Evolutionary conservation across 2,113 vertebrate genomes (phyloP), one percentile per base, ranked within the genome.

Genomic region (Nesoenas mayeri): DNA sequence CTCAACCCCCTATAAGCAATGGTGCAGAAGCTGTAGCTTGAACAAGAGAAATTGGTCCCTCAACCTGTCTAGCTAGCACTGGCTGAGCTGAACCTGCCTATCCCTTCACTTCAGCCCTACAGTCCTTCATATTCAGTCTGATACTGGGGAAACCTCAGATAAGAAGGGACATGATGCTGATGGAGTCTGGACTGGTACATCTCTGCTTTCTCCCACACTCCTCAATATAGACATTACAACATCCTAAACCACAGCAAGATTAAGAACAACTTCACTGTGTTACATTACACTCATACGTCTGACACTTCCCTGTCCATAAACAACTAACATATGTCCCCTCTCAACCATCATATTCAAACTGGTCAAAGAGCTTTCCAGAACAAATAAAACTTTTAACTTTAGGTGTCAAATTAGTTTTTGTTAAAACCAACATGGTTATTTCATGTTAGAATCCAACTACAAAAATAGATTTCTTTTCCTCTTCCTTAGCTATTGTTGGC

Each of bases 401-500:
- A 89, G 40, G 44, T 12, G 5, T 15, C 7, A 12, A 85, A 64
- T 77, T 83, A 85, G 47, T 88, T 95, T 88, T 58, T 50, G 17
- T 66, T 83, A 66, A 77, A 79, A 65, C 19, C 75, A 88, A 65
- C 6, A 73, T 56, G 29, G 84, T 85, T 85, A 80, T 40, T 38
- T 89, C 32, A 64, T 6, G 10, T 64, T 54, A 83, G 42, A 95
- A 71, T 57, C 20, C 66, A 92, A 69, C 18, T 50, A 88, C 42
- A 88, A 86, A 94, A 96, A 80, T 84, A 85, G 88, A 88, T 88
- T 90, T 67, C 13, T 60, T 83, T 85, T 75, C n/a, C 40, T 79
- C 58, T 82, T 93, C 53, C 73, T 44, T 54, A 93, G 87, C 67
- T 96, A 93, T 93, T 94, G 89, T 91, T 93, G 86, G 91, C 79